A percentile compares a stretch with the other conserved stretches of the same genome.
phyloP scores from a whole-genome alignment of 2,888 invertebrate genomes.

The Stomorhina lunata region DNA sequence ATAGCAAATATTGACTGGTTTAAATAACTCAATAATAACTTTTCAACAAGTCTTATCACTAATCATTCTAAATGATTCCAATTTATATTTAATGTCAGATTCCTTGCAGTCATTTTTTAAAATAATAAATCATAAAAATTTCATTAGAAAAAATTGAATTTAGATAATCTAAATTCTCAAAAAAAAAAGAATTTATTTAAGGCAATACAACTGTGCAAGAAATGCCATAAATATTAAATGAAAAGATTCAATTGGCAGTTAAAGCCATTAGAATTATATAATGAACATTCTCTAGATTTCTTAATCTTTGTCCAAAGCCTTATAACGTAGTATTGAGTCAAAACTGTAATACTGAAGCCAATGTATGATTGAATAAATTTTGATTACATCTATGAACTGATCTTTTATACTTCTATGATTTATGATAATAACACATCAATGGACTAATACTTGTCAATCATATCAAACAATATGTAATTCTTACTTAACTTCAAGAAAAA shows the following conservation, averaged over 20 bases:
- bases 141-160: not conserved
- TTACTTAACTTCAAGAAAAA: constrained; percentile 40
- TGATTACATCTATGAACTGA: not conserved
- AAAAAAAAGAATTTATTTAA: not conserved
- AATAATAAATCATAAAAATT: not conserved
- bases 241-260: not conserved
- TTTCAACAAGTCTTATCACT: not conserved
- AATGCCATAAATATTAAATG: not conserved
- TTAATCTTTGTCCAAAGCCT: too few relatives aligned
- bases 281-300: not conserved
- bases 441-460: constrained; percentile 51
- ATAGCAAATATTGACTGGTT: too few relatives aligned
- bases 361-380: not conserved
- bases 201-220: not conserved
- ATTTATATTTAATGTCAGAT: not conserved
- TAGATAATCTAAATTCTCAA: not conserved
- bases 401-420: constrained; percentile 1
- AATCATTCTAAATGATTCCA: not conserved
- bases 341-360: not conserved
- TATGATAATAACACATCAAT: constrained; percentile 38
- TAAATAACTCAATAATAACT: not conserved
- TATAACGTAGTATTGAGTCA: not conserved
- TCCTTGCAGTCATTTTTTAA: not conserved
- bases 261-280: not conserved
- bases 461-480: constrained; percentile 47